A percentile compares a stretch with the other conserved stretches of the same genome.
phyloP scores from a whole-genome alignment of 2,888 invertebrate species.

The Cosmia trapezina region DNA sequence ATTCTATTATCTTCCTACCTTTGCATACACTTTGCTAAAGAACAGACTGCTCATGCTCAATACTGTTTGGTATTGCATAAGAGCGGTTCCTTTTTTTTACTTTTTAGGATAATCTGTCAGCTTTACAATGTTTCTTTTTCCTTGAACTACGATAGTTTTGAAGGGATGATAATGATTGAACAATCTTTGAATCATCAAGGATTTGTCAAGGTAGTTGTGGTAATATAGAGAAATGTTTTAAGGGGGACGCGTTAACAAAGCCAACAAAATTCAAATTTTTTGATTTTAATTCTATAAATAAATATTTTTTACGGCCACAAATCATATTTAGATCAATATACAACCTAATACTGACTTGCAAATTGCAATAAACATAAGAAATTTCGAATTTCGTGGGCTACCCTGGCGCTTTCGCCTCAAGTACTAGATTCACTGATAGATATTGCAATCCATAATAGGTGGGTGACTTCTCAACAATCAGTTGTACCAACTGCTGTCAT shows the following conservation, averaged over 20 bases:
- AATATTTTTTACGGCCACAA: too few species aligned
- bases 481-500: not conserved
- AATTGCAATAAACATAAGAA: too few species aligned
- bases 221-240: not conserved
- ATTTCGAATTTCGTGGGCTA: too few species aligned
- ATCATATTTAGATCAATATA: too few species aligned
- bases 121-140: not conserved
- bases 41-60: not conserved
- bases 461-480: not conserved
- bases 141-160: not conserved
- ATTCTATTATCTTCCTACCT: not conserved
- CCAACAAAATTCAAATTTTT: too few species aligned
- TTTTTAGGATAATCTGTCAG: not conserved
- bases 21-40: not conserved
- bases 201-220: not conserved
- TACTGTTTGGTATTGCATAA: constrained; percentile 32
- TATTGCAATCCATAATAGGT: not conserved
- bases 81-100: constrained; percentile 1
- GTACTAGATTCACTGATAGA: not conserved
- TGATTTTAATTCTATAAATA: too few species aligned
- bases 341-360: too few species aligned
- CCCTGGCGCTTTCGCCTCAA: too few species aligned
- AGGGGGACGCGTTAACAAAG: too few species aligned
- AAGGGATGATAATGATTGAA: not conserved
- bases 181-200: not conserved